Conservation (phyloP, 2,797 vertebrate species). For the Phataginus tetradactyla region DNA sequence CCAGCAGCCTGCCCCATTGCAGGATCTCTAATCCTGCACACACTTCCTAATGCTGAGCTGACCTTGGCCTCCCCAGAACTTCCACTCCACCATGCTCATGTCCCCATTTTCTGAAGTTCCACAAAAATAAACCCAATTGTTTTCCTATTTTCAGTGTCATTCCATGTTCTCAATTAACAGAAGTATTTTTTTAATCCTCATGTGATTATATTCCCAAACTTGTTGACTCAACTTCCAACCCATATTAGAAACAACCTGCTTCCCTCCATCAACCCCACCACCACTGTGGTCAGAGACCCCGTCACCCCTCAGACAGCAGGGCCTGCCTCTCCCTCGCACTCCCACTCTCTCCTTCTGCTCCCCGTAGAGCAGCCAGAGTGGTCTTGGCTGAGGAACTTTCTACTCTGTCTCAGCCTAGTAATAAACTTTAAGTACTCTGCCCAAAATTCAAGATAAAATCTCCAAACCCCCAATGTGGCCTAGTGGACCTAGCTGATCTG, state of each 20-base stretch:
- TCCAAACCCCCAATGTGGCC: not conserved
- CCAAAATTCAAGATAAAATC: not conserved
- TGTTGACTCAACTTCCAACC: not conserved
- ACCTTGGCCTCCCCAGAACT: not conserved
- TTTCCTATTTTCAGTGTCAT: not conserved
- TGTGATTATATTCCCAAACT: not conserved
- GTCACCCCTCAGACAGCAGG: not conserved
- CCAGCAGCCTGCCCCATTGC: not conserved
- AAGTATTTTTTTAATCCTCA: not conserved
- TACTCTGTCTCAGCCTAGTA: not conserved
- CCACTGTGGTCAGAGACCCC: not conserved
- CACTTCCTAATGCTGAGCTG: not conserved
- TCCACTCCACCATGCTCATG: not conserved
- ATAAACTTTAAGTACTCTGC: not conserved
- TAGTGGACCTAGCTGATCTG: rapidly evolving
- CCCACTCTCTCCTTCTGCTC: not conserved
- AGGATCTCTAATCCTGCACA: not conserved
- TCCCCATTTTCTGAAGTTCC: not conserved
- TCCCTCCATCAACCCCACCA: not conserved
- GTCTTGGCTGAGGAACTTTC: not conserved
- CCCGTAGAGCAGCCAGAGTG: not conserved
- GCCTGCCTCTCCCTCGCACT: not conserved
- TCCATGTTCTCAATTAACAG: not conserved
- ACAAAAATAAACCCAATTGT: not conserved
- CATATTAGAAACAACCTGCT: not conserved